Conservation (phyloP, 2,888 invertebrate genomes). For the Therioaphis trifolii region DNA sequence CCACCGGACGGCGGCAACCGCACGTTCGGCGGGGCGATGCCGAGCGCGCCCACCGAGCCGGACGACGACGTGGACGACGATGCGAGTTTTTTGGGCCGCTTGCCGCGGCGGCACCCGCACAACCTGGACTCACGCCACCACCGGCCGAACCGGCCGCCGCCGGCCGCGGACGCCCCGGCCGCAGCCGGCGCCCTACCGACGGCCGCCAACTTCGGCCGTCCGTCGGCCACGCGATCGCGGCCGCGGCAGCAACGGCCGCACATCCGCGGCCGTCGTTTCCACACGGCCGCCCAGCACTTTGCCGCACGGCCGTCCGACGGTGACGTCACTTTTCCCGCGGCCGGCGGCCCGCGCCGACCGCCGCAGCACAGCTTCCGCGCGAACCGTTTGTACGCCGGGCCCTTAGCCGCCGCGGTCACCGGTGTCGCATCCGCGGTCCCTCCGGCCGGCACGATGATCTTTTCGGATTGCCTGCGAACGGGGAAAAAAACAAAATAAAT, state of each 20-base stretch:
- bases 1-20: background rate
- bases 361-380: constrained; percentile 25
- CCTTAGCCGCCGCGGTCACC: background rate
- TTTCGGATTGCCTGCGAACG: constrained; percentile 33
- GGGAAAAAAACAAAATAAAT: background rate
- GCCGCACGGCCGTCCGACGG: background rate
- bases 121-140: background rate
- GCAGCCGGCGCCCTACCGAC: background rate
- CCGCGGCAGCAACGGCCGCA: constrained; percentile 7
- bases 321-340: background rate
- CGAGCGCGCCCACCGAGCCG: constrained; percentile 29
- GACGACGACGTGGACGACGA: background rate
- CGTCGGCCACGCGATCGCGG: no score
- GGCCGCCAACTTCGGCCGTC: background rate
- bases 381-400: constrained; percentile 34
- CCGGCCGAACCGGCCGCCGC: background rate
- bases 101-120: constrained; percentile 1
- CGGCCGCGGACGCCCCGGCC: background rate
- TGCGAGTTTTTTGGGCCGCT: constrained; percentile 4
- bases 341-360: background rate
- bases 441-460: constrained; percentile 33
- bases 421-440: background rate
- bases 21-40: constrained; percentile 46
- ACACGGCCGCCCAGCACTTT: constrained; percentile 43
- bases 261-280: constrained; percentile 56